Conservation (phyloP, 2,888 invertebrate genomes). For the Incurvaria masculella region DNA sequence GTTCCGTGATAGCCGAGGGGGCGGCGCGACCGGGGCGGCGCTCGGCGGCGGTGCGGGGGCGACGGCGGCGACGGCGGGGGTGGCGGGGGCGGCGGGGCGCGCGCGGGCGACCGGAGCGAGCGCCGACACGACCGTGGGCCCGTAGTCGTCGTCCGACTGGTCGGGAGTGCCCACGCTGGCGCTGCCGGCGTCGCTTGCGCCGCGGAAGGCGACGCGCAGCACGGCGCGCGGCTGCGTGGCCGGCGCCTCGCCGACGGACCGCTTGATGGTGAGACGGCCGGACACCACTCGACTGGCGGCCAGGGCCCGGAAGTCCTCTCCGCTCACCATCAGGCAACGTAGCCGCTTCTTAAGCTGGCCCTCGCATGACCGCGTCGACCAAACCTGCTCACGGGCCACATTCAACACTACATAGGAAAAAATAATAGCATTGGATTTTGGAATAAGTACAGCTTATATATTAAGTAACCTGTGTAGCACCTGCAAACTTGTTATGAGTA, state of each 20-base stretch:
- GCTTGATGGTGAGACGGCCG: conserved; percentile 36
- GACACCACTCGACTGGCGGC: conserved; percentile 28
- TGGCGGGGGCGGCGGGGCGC: conserved; percentile 26
- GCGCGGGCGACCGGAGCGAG: too few species aligned
- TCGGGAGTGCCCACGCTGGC: not conserved
- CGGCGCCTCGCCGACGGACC: conserved; percentile 31
- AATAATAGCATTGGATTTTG: too few species aligned
- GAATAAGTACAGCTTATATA: too few species aligned
- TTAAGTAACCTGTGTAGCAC: too few species aligned
- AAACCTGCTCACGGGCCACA: conserved; percentile 27
- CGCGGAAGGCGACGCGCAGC: conserved; percentile 40
- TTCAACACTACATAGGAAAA: too few species aligned
- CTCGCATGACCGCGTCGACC: conserved; percentile 46
- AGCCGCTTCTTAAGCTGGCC: conserved; percentile 43
- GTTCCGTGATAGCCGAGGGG: conserved; percentile 27
- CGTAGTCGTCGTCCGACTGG: not conserved
- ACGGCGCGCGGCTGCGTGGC: conserved; percentile 32
- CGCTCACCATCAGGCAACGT: conserved; percentile 34
- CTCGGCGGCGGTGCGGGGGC: too few species aligned
- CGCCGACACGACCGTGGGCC: not conserved
- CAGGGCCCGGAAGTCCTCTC: conserved; percentile 33
- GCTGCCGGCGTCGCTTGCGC: conserved; percentile 14
- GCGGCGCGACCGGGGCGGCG: conserved; percentile 7
- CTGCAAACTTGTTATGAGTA: too few species aligned
- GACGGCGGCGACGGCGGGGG: conserved; percentile 24